Evolutionary conservation across 1,140 invertebrate species (phyloP).

Genomic region (Pachypsylla venusta): DNA sequence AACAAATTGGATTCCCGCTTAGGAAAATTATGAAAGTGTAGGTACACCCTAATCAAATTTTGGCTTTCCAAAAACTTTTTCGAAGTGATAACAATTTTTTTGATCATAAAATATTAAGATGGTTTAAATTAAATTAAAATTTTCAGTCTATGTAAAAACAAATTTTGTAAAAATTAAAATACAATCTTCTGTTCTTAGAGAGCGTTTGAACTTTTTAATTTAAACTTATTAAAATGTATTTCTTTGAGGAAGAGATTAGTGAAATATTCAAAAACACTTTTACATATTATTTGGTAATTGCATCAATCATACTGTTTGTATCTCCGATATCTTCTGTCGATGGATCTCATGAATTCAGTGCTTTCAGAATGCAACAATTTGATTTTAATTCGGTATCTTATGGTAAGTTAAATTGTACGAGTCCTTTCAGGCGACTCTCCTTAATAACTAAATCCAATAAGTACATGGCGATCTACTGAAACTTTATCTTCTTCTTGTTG

Average conservation of each 20-base stretch:
- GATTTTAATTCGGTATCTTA: conserved; percentile 2
- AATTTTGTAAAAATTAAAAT: no score
- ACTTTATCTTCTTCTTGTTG: no score
- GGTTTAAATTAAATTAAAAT: no score
- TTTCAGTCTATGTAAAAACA: no score
- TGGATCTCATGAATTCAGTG: not conserved
- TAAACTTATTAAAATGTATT: not conserved
- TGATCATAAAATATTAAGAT: no score
- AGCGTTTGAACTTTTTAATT: not conserved
- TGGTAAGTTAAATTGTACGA: not conserved
- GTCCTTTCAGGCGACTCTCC: not conserved
- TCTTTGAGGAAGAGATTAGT: not conserved
- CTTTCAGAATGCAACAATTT: not conserved
- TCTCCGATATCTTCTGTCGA: not conserved
- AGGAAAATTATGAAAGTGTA: no score
- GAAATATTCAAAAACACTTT: conserved; percentile 7
- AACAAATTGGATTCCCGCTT: no score
- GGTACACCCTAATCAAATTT: no score
- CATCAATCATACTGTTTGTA: not conserved
- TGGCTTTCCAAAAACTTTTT: no score
- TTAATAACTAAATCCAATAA: not conserved
- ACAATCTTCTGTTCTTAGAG: no score
- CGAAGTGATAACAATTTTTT: no score
- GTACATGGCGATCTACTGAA: no score
- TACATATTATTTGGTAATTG: not conserved